Conservation (phyloP, 2,113 vertebrate species). For the Pao palembangensis region DNA sequence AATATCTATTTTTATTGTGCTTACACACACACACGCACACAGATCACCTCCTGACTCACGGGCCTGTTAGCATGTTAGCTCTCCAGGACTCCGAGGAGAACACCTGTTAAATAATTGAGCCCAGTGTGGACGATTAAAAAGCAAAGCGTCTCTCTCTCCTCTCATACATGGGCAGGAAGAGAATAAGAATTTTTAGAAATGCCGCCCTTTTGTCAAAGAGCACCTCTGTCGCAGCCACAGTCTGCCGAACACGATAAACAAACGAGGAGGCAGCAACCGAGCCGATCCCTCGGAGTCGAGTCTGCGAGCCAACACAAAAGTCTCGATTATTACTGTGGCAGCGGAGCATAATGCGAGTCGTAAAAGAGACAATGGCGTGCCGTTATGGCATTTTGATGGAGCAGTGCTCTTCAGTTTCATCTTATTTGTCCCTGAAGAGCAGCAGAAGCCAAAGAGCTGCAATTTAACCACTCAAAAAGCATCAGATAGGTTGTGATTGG, state of each 20-base stretch:
- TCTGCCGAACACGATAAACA: slow-evolving; percentile 33
- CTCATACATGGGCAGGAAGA: slow-evolving; percentile 10
- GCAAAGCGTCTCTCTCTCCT: slow-evolving; percentile 31
- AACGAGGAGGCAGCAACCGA: slow-evolving; percentile 13
- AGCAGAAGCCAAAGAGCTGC: too few species aligned
- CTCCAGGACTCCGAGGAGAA: slow-evolving; percentile 61
- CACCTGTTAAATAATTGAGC: slow-evolving; percentile 69
- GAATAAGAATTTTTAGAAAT: not conserved
- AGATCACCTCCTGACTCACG: slow-evolving; percentile 2
- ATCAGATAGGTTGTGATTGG: too few species aligned
- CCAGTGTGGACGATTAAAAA: slow-evolving; percentile 47
- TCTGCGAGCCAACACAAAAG: not conserved
- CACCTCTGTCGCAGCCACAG: slow-evolving; percentile 11
- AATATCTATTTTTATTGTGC: not conserved
- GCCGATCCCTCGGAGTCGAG: slow-evolving; percentile 6
- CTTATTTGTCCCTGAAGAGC: too few species aligned
- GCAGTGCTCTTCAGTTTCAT: too few species aligned
- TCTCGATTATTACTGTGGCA: too few species aligned
- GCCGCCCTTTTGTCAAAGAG: slow-evolving; percentile 6
- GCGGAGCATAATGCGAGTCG: too few species aligned
- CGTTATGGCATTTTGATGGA: too few species aligned
- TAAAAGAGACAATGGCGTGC: too few species aligned
- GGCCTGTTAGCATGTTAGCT: slow-evolving; percentile 7
- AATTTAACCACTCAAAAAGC: too few species aligned
- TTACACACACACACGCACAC: not conserved